These are phyloP conservation scores for Drosophila atripex DNA, from an alignment of 2,888 invertebrate species.

Conservation along the genomic window DNA sequence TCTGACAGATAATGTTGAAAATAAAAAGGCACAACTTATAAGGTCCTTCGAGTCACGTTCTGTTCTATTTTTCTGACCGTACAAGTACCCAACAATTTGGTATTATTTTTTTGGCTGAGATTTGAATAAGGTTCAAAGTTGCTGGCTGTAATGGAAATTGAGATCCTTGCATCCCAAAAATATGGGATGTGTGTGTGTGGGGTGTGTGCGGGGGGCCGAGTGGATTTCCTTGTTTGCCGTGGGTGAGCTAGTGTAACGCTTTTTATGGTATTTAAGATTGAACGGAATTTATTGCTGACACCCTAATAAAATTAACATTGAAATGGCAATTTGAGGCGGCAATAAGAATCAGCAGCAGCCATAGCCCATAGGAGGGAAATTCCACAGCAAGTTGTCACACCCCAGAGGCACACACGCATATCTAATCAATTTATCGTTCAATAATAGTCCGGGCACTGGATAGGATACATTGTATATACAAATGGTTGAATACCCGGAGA, in stretches of 20 bases:
- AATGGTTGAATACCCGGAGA: not conserved
- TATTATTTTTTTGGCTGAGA: conserved; percentile 58
- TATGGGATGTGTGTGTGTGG: not conserved
- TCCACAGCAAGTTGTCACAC: conserved; percentile 43
- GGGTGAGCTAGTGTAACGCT: conserved; percentile 57
- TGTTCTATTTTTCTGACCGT: conserved; percentile 13
- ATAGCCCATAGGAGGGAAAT: conserved; percentile 19
- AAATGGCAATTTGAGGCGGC: conserved; percentile 79
- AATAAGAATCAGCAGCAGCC: conserved; percentile 55
- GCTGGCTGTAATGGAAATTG: conserved; percentile 76
- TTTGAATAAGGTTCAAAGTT: conserved; percentile 76
- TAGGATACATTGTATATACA: conserved; percentile 46
- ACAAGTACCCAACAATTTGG: conserved; percentile 44
- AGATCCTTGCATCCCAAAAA: conserved; percentile 40
- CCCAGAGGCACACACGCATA: conserved; percentile 49
- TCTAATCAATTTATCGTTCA: conserved; percentile 81
- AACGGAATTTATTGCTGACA: conserved; percentile 80
- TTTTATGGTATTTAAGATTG: conserved; percentile 82
- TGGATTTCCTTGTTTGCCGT: conserved; percentile 35
- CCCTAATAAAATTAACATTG: conserved; percentile 82
- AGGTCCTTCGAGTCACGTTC: not conserved
- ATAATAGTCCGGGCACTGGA: conserved; percentile 72
- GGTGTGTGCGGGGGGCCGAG: conserved; percentile 39
- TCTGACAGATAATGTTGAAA: not conserved
- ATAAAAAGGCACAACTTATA: not conserved